A percentile compares a stretch with the other conserved stretches of the same genome.
These are phyloP conservation scores for Priocnemis perturbator DNA, from an alignment of 2,888 invertebrate genomes.

Conservation along the genomic window DNA sequence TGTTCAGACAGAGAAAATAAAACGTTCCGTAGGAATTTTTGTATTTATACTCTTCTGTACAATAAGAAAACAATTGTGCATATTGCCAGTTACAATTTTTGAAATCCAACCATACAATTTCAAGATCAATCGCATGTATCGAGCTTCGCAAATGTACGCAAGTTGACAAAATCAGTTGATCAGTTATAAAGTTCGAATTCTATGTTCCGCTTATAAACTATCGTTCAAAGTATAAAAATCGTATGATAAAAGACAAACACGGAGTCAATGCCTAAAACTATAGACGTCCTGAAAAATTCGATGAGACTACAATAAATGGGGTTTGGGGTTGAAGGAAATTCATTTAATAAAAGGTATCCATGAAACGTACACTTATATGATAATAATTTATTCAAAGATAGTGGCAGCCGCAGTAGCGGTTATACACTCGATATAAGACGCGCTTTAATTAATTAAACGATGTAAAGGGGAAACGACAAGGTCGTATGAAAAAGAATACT, in stretches of 20 bases:
- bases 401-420: conserved; percentile 56
- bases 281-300: conserved; percentile 1
- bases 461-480: conserved; percentile 24
- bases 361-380: conserved; percentile 56
- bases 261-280: not conserved
- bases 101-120: too few species aligned
- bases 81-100: too few species aligned
- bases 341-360: conserved; percentile 19
- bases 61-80: too few species aligned
- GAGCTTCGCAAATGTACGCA: too few species aligned
- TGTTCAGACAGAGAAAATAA: too few species aligned
- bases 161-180: too few species aligned
- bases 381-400: conserved; percentile 70
- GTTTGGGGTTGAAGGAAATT: not conserved
- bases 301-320: not conserved
- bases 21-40: too few species aligned
- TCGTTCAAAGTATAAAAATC: conserved; percentile 4
- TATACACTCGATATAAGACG: conserved; percentile 62
- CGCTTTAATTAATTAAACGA: conserved; percentile 47
- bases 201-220: too few species aligned
- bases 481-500: conserved; percentile 20
- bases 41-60: too few species aligned
- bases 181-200: too few species aligned
- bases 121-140: too few species aligned
- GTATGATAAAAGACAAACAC: not conserved